Conservation (phyloP, 2,797 vertebrate species). For the Tauraco hartlaubi region DNA sequence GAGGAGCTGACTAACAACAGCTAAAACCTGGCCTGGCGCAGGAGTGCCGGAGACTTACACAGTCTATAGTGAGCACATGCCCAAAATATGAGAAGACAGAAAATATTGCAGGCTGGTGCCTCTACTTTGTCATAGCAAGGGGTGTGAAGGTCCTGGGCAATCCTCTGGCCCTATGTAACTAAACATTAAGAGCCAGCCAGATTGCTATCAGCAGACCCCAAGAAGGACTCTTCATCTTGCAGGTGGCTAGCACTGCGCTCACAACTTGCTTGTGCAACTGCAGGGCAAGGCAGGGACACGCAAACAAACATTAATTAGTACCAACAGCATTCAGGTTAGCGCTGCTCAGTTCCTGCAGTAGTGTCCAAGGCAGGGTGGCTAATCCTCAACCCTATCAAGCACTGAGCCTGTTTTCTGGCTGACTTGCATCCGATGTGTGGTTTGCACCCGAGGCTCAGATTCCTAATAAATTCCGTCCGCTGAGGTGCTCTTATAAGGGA, state of each 20-base stretch:
- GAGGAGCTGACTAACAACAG: background rate
- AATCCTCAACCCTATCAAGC: background rate
- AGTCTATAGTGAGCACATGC: background rate
- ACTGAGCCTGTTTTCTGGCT: background rate
- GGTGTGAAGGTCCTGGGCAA: conserved; percentile 5
- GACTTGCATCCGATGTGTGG: background rate
- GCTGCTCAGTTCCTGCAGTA: background rate
- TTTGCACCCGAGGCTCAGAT: background rate
- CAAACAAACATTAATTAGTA: fast-evolving
- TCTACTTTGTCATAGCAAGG: conserved; percentile 25
- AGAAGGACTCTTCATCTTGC: background rate
- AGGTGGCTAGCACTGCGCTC: background rate
- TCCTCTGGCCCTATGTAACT: background rate
- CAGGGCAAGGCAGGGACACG: fast-evolving
- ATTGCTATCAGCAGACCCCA: background rate
- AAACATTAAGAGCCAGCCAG: background rate
- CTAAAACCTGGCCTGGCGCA: background rate
- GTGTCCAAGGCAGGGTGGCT: background rate
- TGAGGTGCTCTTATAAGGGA: background rate
- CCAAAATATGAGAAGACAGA: background rate
- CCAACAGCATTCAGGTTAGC: background rate
- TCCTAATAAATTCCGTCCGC: background rate
- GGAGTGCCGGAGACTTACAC: background rate
- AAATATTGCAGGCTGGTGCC: background rate
- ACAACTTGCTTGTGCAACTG: background rate